phyloP scores from a whole-genome alignment of 2,797 vertebrate species.

The Rhynchonycteris naso region DNA sequence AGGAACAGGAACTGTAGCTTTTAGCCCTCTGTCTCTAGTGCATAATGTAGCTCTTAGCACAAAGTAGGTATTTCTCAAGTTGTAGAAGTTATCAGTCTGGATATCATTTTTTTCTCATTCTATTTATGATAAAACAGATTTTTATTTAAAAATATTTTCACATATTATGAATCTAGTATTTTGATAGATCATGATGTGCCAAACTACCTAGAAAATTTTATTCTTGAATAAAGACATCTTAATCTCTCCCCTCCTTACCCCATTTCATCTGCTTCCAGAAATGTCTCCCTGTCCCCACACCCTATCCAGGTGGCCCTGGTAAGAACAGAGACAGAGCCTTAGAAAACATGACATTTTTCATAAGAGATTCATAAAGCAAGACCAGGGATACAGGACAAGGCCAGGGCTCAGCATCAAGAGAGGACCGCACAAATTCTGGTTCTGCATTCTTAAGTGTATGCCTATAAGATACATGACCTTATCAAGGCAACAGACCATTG shows the following conservation, averaged over 20 bases:
- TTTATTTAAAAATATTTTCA: not conserved
- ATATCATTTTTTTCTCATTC: not conserved
- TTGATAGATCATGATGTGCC: not conserved
- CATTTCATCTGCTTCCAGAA: not conserved
- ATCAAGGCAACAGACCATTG: not conserved
- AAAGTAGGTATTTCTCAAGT: not conserved
- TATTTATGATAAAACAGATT: constrained; percentile 1
- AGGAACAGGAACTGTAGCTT: not conserved
- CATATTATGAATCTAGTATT: not conserved
- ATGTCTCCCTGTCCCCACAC: not conserved
- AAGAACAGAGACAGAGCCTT: not conserved
- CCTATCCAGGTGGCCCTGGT: not conserved
- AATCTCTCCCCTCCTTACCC: not conserved
- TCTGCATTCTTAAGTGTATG: not conserved
- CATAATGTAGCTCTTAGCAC: not conserved
- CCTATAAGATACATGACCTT: not conserved
- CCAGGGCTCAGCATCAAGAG: not conserved
- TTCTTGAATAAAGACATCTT: not conserved
- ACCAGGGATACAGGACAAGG: not conserved
- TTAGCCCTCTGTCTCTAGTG: not conserved
- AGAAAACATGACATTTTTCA: not conserved
- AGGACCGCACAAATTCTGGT: not conserved
- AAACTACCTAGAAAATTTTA: not conserved
- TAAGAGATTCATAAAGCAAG: not conserved
- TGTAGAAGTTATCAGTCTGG: not conserved